Evolutionary conservation across 2,113 vertebrate genomes (phyloP).

Genomic region (Siniperca chuatsi): DNA sequence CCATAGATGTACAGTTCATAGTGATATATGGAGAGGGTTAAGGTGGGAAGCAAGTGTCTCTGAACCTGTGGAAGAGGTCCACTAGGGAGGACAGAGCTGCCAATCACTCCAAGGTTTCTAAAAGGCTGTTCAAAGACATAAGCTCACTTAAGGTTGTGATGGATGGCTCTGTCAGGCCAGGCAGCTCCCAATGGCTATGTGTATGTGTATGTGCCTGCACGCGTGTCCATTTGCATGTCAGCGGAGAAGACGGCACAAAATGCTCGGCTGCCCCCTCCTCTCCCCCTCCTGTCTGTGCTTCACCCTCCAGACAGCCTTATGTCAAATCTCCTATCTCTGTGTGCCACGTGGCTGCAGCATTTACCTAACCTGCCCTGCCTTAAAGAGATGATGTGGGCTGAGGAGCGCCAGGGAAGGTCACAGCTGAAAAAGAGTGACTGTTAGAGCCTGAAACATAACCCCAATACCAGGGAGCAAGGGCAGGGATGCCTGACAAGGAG

Average conservation of each 20-base stretch:
- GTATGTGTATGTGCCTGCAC: constrained; percentile 17
- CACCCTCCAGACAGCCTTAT: constrained; percentile 74
- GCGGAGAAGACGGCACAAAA: constrained; percentile 43
- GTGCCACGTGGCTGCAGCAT: constrained; percentile 49
- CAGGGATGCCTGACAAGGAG: constrained; percentile 38
- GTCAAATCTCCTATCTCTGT: constrained; percentile 56
- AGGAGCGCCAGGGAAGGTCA: constrained; percentile 63
- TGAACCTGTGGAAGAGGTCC: constrained; percentile 44
- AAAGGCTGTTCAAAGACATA: constrained; percentile 65
- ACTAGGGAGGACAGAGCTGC: constrained; percentile 45
- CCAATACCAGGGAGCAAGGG: constrained; percentile 10
- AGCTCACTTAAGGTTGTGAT: constrained; percentile 71
- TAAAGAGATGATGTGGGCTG: constrained; percentile 40
- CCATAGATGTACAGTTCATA: background rate
- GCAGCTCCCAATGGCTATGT: constrained; percentile 46
- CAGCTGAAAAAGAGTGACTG: constrained; percentile 40
- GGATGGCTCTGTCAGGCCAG: constrained; percentile 63
- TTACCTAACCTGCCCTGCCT: constrained; percentile 54
- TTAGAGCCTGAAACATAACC: constrained; percentile 53
- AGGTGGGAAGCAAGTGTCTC: constrained; percentile 33
- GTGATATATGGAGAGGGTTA: constrained; percentile 12
- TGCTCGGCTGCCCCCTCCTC: constrained; percentile 17
- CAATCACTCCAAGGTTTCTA: constrained; percentile 56
- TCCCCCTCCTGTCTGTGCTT: constrained; percentile 43
- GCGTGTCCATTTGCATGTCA: constrained; percentile 67